Evolutionary conservation across 1,140 invertebrate species (phyloP), one percentile per base, ranked within the genome.

Genomic region (Aporrectodea caliginosa): DNA sequence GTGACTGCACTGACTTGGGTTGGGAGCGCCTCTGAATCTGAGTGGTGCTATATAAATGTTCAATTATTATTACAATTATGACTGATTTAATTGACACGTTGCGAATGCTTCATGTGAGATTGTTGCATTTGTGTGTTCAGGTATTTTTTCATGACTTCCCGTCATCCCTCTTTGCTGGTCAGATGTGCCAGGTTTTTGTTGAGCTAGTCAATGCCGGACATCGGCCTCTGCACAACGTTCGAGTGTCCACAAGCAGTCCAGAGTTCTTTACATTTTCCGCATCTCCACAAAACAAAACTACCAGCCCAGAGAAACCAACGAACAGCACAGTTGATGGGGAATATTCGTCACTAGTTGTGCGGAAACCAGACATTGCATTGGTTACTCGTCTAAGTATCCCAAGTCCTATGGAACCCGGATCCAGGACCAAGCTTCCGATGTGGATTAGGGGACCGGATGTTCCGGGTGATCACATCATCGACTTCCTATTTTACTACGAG

Each of bases 401-500:
- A 22, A 58, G 43, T 58, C 43, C 43, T 58, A 85, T 93, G 16
- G 86, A 90, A 34, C 89, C 92, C 2, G 91, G 91, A 12, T 88
- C 91, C 80, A 89, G 85, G 1, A 86, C 90, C n/a, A 90, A 88
- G 30, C 86, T 92, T 76, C 89, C 90, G 31, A 88, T 93, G 82
- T 93, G 92, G 92, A 87, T 93, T 16, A 90, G 91, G 82, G 93
- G 92, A 0, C 92, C 92, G 2, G 89, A 91, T 79, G 87, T 89
- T 58, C 91, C 91, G 33, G 93, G 92, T 1, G 88, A 89, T 16
- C 91, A 92, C 83, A 88, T 89, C 2, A 85, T 93, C 30, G 90
- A 93, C 84, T 86, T 94, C 78, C 86, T 94, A 34, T 92, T 93
- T 84, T 93, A 93, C 84, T 93, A 93, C 85, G 91, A 58, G 22